These are phyloP conservation scores for Heliconius hewitsoni DNA, from an alignment of 1,140 invertebrate species.

Conservation along the genomic window DNA sequence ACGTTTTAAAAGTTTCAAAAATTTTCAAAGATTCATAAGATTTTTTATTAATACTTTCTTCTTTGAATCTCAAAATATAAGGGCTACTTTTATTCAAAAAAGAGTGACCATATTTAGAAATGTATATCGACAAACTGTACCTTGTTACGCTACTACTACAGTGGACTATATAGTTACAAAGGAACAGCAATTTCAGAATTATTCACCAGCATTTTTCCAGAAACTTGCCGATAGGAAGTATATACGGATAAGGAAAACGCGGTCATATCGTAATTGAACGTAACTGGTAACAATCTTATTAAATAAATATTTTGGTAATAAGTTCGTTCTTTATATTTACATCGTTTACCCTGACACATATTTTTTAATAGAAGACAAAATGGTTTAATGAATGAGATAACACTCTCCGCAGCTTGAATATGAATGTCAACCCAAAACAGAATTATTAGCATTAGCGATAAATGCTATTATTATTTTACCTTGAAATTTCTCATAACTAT, in stretches of 20 bases:
- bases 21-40: neutral
- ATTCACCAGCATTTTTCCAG: neutral
- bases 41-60: neutral
- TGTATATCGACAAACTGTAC: constrained; percentile 35
- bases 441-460: no score
- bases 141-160: constrained; percentile 28
- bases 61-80: constrained; percentile 5
- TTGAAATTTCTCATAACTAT: neutral
- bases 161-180: constrained; percentile 15
- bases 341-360: no score
- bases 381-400: no score
- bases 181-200: neutral
- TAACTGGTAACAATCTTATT: no score
- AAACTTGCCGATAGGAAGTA: constrained; percentile 12
- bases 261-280: no score
- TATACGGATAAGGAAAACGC: neutral
- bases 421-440: no score
- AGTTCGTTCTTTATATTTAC: no score
- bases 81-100: constrained; percentile 37
- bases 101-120: constrained; percentile 30
- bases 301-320: no score
- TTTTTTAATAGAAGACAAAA: no score
- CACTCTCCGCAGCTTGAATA: no score
- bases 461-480: no score
- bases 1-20: no score